phyloP scores from a whole-genome alignment of 35 echinoderm and acorn worm species.

The Apostichopus japonicus region DNA sequence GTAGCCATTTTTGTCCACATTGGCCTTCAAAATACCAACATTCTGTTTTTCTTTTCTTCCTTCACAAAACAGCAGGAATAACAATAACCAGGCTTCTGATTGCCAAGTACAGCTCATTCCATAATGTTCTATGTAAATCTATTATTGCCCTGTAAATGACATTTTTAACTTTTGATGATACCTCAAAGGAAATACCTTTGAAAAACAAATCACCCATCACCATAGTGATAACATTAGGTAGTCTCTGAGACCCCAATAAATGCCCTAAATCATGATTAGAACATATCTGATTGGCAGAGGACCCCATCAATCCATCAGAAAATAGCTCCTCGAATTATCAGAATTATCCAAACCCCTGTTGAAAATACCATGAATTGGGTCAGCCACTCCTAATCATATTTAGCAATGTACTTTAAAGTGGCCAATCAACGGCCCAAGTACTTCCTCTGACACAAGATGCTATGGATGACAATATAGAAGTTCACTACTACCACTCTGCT shows the following conservation, averaged over 20 bases:
- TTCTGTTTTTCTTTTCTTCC: too few species aligned
- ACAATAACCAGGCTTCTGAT: too few species aligned
- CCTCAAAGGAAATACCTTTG: neutral
- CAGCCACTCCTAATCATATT: constrained; percentile 16
- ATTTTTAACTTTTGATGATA: neutral
- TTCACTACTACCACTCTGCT: neutral
- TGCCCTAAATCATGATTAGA: neutral
- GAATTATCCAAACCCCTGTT: too few species aligned
- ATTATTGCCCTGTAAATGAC: too few species aligned
- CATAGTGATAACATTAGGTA: neutral
- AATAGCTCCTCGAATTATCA: neutral
- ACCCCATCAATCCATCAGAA: neutral
- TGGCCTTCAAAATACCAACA: neutral
- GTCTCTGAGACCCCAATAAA: neutral
- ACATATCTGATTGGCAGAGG: neutral
- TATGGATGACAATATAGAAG: neutral
- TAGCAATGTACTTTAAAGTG: constrained; percentile 42
- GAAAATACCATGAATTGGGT: constrained; percentile 14
- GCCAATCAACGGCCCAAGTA: constrained; percentile 17
- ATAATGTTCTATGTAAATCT: too few species aligned
- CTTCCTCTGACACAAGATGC: constrained; percentile 2
- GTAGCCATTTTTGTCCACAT: neutral
- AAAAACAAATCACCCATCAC: neutral
- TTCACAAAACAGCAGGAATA: too few species aligned
- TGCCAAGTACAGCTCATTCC: too few species aligned